Conservation (phyloP, 2,797 vertebrate species). For the Etheostoma perlongum region DNA sequence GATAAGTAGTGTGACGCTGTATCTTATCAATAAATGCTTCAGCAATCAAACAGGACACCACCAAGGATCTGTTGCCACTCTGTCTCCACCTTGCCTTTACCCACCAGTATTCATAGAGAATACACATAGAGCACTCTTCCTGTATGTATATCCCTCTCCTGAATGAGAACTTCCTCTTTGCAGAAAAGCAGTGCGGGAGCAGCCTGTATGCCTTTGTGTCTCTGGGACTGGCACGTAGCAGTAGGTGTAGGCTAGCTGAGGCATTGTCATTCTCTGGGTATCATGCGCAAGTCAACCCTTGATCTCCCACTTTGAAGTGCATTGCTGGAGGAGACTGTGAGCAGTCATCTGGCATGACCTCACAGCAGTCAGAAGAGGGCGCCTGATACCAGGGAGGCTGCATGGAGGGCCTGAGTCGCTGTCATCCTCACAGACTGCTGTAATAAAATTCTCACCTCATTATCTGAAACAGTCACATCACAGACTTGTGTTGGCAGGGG, state of each 20-base stretch:
- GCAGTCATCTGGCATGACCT: neutral
- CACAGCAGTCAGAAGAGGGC: constrained; percentile 80
- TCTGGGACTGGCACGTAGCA: constrained; percentile 66
- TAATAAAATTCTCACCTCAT: constrained; percentile 89
- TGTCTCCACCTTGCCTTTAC: constrained; percentile 58
- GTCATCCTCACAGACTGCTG: constrained; percentile 77
- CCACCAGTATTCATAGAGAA: constrained; percentile 68
- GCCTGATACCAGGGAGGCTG: constrained; percentile 68
- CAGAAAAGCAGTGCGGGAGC: constrained; percentile 72
- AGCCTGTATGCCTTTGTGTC: constrained; percentile 78
- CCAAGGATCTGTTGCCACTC: constrained; percentile 65
- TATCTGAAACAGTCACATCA: constrained; percentile 87
- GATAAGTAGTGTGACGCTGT: constrained; percentile 71
- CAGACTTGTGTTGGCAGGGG: constrained; percentile 78
- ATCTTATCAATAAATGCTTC: constrained; percentile 82
- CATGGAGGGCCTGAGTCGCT: neutral
- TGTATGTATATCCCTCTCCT: constrained; percentile 73
- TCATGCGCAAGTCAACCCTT: constrained; percentile 86
- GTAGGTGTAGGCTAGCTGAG: constrained; percentile 76
- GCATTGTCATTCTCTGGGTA: constrained; percentile 86
- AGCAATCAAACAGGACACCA: constrained; percentile 70
- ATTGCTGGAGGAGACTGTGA: constrained; percentile 53
- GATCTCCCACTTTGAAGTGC: constrained; percentile 88
- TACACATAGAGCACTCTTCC: constrained; percentile 81
- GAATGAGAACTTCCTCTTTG: constrained; percentile 70